Conservation (phyloP, 1,140 invertebrate genomes). For the Musca domestica region DNA sequence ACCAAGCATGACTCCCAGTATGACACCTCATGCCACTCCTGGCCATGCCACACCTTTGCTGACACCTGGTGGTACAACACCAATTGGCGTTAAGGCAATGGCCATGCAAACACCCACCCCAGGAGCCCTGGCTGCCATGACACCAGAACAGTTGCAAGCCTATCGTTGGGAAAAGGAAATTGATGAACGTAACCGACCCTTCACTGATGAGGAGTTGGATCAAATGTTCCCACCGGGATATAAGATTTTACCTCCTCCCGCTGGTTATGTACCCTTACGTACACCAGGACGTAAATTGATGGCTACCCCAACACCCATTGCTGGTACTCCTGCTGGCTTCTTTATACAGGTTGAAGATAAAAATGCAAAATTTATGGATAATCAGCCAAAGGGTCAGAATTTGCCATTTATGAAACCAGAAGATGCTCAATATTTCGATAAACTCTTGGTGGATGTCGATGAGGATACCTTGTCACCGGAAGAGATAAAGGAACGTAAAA, state of each 20-base stretch:
- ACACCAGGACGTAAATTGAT: conserved; percentile 96
- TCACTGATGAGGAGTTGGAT: conserved; percentile 97
- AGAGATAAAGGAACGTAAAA: conserved; percentile 97
- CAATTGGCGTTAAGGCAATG: conserved; percentile 95
- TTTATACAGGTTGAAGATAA: conserved; percentile 89
- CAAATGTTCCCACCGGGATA: conserved; percentile 96
- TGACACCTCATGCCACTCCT: conserved; percentile 66
- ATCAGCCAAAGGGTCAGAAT: conserved; percentile 91
- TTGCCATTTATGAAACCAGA: conserved; percentile 99
- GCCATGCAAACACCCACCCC: conserved; percentile 96
- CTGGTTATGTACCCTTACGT: conserved; percentile 93
- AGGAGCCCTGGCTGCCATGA: conserved; percentile 94
- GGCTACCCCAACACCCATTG: conserved; percentile 96
- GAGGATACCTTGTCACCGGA: conserved; percentile 94
- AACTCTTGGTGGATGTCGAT: conserved; percentile 95
- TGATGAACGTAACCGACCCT: conserved; percentile 93
- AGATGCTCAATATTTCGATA: conserved; percentile 99
- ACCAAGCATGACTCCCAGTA: conserved; percentile 68
- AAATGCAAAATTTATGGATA: conserved; percentile 86
- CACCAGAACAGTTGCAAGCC: conserved; percentile 96
- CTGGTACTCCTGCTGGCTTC: conserved; percentile 90
- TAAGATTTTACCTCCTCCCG: conserved; percentile 94
- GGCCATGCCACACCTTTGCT: conserved; percentile 59
- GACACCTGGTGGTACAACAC: conserved; percentile 76
- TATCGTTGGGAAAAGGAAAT: conserved; percentile 99